A percentile compares a stretch with the other conserved stretches of the same genome.
phyloP scores from a whole-genome alignment of 2,888 invertebrate species.

The Myopa testacea region DNA sequence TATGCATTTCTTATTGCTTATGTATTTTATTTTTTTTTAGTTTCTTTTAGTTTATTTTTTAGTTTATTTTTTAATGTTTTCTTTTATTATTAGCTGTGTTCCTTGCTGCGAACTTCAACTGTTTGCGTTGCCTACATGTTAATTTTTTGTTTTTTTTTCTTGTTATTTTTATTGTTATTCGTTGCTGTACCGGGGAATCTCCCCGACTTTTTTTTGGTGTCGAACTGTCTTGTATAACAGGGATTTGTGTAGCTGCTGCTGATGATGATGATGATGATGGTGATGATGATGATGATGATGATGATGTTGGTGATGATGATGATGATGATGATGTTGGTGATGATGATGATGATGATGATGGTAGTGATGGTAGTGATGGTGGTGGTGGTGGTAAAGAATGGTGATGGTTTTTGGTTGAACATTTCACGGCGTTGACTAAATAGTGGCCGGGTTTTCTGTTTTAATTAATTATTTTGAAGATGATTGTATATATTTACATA shows the following conservation, averaged over 20 bases:
- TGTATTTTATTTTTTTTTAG: not conserved
- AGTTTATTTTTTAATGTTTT: not conserved
- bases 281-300: not conserved
- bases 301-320: too few species aligned
- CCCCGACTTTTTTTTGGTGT: constrained; percentile 47
- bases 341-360: too few species aligned
- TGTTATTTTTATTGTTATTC: constrained; percentile 1
- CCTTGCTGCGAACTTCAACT: constrained; percentile 28
- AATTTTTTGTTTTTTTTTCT: constrained; percentile 21
- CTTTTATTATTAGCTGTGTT: constrained; percentile 49
- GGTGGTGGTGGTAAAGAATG: too few species aligned
- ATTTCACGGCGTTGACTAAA: not conserved
- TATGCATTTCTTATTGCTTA: not conserved
- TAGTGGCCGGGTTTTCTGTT: not conserved
- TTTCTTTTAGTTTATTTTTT: not conserved
- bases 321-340: too few species aligned
- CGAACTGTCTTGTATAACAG: constrained; percentile 51
- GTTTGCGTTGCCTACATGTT: constrained; percentile 9
- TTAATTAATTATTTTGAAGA: too few species aligned
- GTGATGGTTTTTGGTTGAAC: too few species aligned
- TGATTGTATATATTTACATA: too few species aligned
- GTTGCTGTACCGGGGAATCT: constrained; percentile 10
- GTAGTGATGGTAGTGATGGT: too few species aligned
- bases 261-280: not conserved
- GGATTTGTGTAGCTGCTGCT: constrained; percentile 45